Evolutionary conservation across 2,888 invertebrate species (phyloP).

Genomic region (Nomada flava): DNA sequence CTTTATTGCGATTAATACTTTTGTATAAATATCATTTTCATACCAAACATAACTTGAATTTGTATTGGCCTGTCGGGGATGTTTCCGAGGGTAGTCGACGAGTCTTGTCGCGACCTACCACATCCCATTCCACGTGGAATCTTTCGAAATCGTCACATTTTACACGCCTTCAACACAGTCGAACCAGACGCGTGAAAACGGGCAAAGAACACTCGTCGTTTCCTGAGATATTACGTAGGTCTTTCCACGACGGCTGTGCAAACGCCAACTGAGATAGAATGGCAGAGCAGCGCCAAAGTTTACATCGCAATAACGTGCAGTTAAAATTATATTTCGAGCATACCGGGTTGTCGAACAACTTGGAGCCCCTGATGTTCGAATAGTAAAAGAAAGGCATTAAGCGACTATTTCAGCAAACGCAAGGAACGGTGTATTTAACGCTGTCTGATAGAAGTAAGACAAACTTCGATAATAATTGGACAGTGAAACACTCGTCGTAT

Average conservation of each 20-base stretch:
- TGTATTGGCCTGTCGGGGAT: slow-evolving; percentile 70
- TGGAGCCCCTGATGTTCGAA: too few relatives aligned
- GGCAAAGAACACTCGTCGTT: background rate
- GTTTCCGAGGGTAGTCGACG: slow-evolving; percentile 53
- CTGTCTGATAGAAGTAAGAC: too few relatives aligned
- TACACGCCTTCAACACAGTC: background rate
- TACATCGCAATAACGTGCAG: slow-evolving; percentile 74
- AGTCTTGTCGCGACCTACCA: slow-evolving; percentile 73
- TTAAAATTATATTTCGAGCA: slow-evolving; percentile 77
- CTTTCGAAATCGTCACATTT: slow-evolving; percentile 55
- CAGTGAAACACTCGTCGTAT: too few relatives aligned
- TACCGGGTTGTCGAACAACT: slow-evolving; percentile 30
- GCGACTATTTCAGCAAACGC: too few relatives aligned
- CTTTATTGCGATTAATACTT: background rate
- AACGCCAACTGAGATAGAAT: slow-evolving; percentile 61
- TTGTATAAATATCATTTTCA: slow-evolving; percentile 28
- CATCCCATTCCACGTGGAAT: slow-evolving; percentile 79
- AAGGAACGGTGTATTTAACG: too few relatives aligned
- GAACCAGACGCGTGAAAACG: slow-evolving; percentile 13
- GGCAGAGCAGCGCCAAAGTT: slow-evolving; percentile 69
- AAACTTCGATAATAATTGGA: too few relatives aligned
- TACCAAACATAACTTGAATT: slow-evolving; percentile 79
- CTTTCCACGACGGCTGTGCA: slow-evolving; percentile 45
- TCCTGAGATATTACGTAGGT: slow-evolving; percentile 27
- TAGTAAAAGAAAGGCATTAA: too few relatives aligned